Evolutionary conservation across 2,113 vertebrate genomes (phyloP).

Genomic region (Podiceps cristatus): DNA sequence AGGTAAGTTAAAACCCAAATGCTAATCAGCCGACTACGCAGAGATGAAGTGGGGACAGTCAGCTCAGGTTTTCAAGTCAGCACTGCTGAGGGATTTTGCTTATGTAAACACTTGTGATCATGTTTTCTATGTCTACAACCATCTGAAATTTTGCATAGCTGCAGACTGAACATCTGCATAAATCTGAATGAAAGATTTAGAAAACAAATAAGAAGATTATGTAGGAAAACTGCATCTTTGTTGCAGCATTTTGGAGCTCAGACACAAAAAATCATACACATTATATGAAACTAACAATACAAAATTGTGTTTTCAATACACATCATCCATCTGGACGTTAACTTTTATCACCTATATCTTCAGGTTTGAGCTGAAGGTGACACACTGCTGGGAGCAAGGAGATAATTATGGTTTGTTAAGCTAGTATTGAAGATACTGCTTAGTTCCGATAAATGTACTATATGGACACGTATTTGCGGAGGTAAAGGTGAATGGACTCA

Average conservation of each 20-base stretch:
- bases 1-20: slow-evolving; percentile 42
- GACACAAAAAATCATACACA: slow-evolving; percentile 31
- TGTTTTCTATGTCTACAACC: not conserved
- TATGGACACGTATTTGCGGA: not conserved
- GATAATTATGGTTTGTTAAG: not conserved
- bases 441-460: not conserved
- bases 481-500: not conserved
- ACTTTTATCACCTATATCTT: not conserved
- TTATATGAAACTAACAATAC: slow-evolving; percentile 1
- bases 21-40: slow-evolving; percentile 22
- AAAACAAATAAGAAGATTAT: slow-evolving; percentile 56
- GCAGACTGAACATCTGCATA: slow-evolving; percentile 61
- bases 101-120: slow-evolving; percentile 36
- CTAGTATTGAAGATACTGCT: not conserved
- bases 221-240: slow-evolving; percentile 23
- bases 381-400: not conserved
- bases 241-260: slow-evolving; percentile 24
- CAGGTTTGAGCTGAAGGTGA: not conserved
- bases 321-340: not conserved
- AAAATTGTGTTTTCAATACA: not conserved
- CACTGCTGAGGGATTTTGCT: slow-evolving; percentile 38
- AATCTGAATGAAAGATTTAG: slow-evolving; percentile 36
- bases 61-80: slow-evolving; percentile 43
- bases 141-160: slow-evolving; percentile 56
- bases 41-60: slow-evolving; percentile 44